phyloP scores from a whole-genome alignment of 2,888 invertebrate genomes.

The Cerastis leucographa region DNA sequence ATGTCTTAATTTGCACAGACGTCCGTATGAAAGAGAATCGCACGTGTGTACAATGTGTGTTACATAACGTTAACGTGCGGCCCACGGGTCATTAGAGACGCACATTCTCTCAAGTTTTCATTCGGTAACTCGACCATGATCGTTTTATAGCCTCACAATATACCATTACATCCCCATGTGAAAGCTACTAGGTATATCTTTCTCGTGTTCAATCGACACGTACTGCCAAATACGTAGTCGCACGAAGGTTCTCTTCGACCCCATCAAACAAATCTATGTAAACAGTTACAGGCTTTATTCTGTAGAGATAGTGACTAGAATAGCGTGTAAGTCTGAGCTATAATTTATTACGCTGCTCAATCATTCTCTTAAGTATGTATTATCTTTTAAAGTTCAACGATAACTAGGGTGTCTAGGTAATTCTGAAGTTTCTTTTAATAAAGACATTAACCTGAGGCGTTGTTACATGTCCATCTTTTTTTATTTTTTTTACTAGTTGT shows the following conservation, averaged over 20 bases:
- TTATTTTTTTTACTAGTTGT: no score
- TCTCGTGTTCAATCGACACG: slow-evolving; percentile 53
- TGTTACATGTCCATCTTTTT: slow-evolving; percentile 19
- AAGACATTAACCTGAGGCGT: slow-evolving; percentile 56
- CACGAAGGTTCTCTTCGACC: slow-evolving; percentile 66
- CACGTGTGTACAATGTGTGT: slow-evolving; percentile 10
- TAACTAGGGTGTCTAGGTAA: slow-evolving; percentile 42
- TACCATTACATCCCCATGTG: slow-evolving; percentile 62
- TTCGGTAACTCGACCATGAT: slow-evolving; percentile 30
- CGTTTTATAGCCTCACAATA: slow-evolving; percentile 49
- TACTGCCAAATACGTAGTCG: slow-evolving; percentile 55
- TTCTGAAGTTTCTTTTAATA: slow-evolving; percentile 53
- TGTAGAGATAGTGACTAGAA: slow-evolving; percentile 40
- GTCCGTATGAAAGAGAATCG: neutral
- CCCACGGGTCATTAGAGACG: slow-evolving; percentile 17
- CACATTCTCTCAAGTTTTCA: slow-evolving; percentile 47
- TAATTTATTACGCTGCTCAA: slow-evolving; percentile 49
- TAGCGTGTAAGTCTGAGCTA: slow-evolving; percentile 29
- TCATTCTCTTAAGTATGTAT: slow-evolving; percentile 55
- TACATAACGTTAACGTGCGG: slow-evolving; percentile 28
- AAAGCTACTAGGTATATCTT: slow-evolving; percentile 54
- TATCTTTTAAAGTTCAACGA: slow-evolving; percentile 61
- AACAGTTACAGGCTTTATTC: slow-evolving; percentile 36
- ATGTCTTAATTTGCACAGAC: neutral
- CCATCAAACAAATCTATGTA: slow-evolving; percentile 33